Base-by-base conservation (phyloP, 2,888 invertebrate genomes). In the Hydropsyche betteni region DNA sequence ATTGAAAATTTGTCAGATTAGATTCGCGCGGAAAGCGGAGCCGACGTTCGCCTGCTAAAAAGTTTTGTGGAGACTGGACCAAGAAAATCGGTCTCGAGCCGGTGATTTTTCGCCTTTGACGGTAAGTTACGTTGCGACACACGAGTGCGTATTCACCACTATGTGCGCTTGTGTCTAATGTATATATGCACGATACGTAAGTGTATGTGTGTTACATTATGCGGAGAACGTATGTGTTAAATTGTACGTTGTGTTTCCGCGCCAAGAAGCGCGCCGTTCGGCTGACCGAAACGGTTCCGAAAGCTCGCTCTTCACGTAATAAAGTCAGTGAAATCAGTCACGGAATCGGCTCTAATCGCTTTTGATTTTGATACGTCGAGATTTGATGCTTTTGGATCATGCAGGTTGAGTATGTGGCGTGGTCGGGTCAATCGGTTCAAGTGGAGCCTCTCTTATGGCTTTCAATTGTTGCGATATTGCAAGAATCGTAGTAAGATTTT, bases 21-120 rank as follows among this genome's bases (percentile, higher is more conserved):
- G 44, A 44, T 44, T 44, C 10, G 6, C 33, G 36, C 75, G 74
- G 75, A 70, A 52, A 68, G 70, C 72, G 76, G 44, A 6, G 68
- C 3, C 7, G 16, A 61, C 77, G 78, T 78, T 76, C 76, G 71
- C 74, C 36, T 74, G 34, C 64, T 76, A 74, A 78, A 78, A 76
- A 78, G 78, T 61, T 71, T 74, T 74, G 76, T 74, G 69, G 70
- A 74, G 78, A 78, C 78, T 78, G 71, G 75, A 76, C 68, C 69
- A 52, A 33, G 64, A 64, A 64, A 64, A 64, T 64, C 64, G 64
- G 64, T 64, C n/a, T 72, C 53, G 73, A 61, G 52, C 64, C 64
- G 55, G 24, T 38, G 75, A 69, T 74, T 68, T 78, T 78, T 78
- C 78, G 78, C 78, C 76, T 78, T 78, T 78, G 71, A 51, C 71